phyloP scores from a whole-genome alignment of 2,797 vertebrate genomes.

The Sandelia bainsii region DNA sequence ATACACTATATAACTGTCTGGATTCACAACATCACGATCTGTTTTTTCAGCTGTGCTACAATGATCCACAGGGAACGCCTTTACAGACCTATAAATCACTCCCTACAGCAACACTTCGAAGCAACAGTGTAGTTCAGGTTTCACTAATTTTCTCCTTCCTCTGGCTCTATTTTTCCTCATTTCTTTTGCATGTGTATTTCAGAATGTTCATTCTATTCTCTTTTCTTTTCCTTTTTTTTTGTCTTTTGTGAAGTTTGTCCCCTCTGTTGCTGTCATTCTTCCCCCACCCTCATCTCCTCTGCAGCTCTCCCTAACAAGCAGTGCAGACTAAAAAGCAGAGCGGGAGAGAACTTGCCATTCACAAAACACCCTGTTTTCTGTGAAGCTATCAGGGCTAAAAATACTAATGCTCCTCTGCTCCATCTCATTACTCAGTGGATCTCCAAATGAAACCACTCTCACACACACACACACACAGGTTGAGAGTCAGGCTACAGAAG shows the following conservation, averaged over 20 bases:
- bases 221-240: not conserved
- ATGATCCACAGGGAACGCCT: not conserved
- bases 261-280: slow-evolving; percentile 21
- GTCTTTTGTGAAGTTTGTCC: slow-evolving; percentile 14
- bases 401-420: slow-evolving; percentile 62
- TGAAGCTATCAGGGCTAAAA: slow-evolving; percentile 65
- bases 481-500: not conserved
- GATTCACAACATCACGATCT: slow-evolving; percentile 11
- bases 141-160: slow-evolving; percentile 37
- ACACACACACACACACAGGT: slow-evolving; percentile 10
- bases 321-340: slow-evolving; percentile 47
- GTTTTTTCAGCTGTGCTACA: slow-evolving; percentile 17
- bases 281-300: slow-evolving; percentile 2
- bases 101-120: slow-evolving; percentile 5
- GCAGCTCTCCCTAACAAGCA: slow-evolving; percentile 55
- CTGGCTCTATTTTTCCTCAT: slow-evolving; percentile 5
- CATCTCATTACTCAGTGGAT: slow-evolving; percentile 60
- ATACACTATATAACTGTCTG: not conserved
- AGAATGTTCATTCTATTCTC: slow-evolving; percentile 1
- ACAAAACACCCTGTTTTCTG: slow-evolving; percentile 60
- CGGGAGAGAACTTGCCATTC: slow-evolving; percentile 56
- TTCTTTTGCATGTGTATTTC: slow-evolving; percentile 15
- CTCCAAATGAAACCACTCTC: slow-evolving; percentile 25
- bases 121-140: slow-evolving; percentile 20
- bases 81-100: slow-evolving; percentile 24